Percentiles rank a stretch among this genome's conserved stretches.
Evolutionary conservation across 2,797 vertebrate species (phyloP).

Genomic region (Scarus forsteni): DNA sequence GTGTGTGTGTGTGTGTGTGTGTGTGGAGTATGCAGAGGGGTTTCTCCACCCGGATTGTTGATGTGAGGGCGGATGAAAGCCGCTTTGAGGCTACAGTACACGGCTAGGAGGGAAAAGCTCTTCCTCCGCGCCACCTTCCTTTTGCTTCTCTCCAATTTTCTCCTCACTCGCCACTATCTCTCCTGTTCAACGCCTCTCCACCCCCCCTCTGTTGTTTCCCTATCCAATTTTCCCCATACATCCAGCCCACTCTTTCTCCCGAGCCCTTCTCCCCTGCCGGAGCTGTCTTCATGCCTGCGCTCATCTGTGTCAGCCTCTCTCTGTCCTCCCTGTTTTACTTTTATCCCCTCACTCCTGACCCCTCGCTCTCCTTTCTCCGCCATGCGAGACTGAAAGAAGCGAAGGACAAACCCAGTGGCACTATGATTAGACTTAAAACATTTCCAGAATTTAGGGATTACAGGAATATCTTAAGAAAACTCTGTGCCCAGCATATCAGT

Average conservation of each 20-base stretch:
- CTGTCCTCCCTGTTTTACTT: conserved; percentile 34
- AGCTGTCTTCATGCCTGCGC: conserved; percentile 46
- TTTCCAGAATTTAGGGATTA: conserved; percentile 26
- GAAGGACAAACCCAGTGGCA: conserved; percentile 29
- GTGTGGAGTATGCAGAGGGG: conserved; percentile 44
- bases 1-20: conserved; percentile 2
- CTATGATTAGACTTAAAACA: conserved; percentile 17
- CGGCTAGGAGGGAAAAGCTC: conserved; percentile 53
- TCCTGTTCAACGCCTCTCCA: conserved; percentile 52
- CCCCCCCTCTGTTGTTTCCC: conserved; percentile 64
- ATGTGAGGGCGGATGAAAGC: conserved; percentile 73
- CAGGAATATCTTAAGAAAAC: conserved; percentile 2
- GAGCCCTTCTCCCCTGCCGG: conserved; percentile 31
- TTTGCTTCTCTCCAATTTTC: conserved; percentile 53
- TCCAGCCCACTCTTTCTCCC: conserved; percentile 48
- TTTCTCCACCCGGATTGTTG: conserved; percentile 51
- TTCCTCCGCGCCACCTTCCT: conserved; percentile 44
- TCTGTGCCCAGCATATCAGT: background rate
- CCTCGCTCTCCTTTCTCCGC: conserved; percentile 15
- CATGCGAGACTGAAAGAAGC: conserved; percentile 21
- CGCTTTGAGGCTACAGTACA: conserved; percentile 70
- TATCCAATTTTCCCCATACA: conserved; percentile 66
- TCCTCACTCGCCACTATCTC: conserved; percentile 56
- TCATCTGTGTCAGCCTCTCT: conserved; percentile 46
- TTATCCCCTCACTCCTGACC: conserved; percentile 20